Conservation (phyloP, 2,888 invertebrate genomes). For the Agrenia bidenticulata region DNA sequence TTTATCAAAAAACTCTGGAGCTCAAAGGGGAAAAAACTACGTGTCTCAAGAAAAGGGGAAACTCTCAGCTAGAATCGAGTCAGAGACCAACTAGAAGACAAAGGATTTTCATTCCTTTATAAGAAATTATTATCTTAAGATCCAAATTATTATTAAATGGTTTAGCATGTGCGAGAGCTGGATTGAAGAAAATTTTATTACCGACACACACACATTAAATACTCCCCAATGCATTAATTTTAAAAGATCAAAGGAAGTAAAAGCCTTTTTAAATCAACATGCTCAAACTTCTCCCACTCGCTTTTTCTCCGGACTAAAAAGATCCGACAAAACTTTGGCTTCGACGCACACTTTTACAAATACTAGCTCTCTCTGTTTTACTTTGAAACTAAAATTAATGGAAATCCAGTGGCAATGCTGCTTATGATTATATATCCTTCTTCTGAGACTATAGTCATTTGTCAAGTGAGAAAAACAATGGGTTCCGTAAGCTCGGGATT, state of each 20-base stretch:
- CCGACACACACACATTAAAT: slow-evolving; percentile 17
- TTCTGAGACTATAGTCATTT: slow-evolving; percentile 12
- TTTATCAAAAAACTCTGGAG: too few relatives aligned
- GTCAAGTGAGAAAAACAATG: slow-evolving; percentile 21
- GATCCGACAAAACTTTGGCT: slow-evolving; percentile 8
- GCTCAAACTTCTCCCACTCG: neutral
- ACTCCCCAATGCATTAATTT: slow-evolving; percentile 27
- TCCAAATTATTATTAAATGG: slow-evolving; percentile 23
- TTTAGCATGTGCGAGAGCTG: slow-evolving; percentile 5
- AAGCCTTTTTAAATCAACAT: slow-evolving; percentile 23
- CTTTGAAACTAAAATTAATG: neutral
- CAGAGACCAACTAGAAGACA: too few relatives aligned
- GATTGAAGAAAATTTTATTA: slow-evolving; percentile 3
- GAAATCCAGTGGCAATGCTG: neutral
- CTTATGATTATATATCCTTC: neutral
- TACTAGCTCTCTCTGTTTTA: neutral
- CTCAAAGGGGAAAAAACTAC: too few relatives aligned
- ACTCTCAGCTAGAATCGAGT: too few relatives aligned
- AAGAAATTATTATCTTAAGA: neutral
- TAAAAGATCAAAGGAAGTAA: slow-evolving; percentile 24
- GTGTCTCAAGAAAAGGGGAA: too few relatives aligned
- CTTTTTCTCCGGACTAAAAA: neutral
- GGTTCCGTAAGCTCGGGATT: slow-evolving; percentile 20
- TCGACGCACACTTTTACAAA: neutral
- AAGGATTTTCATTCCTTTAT: too few relatives aligned